phyloP scores from a whole-genome alignment of 1,140 invertebrate species.

The Cotesia vestalis region DNA sequence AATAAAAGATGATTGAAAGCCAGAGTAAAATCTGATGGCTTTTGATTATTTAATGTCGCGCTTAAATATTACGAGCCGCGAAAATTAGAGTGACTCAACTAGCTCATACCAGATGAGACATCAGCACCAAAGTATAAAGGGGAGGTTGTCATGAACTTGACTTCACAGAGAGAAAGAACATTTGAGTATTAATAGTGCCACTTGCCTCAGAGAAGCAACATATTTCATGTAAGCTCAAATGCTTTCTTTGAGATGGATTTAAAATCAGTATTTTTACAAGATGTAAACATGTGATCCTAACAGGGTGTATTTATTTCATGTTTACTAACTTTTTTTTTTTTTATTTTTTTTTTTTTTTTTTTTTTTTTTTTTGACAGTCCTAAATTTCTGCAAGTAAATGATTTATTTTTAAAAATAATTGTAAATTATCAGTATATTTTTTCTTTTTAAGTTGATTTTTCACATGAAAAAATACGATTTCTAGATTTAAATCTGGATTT shows the following conservation, averaged over 20 bases:
- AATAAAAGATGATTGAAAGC: too few species aligned
- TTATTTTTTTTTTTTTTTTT: too few species aligned
- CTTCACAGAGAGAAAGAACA: conserved; percentile 15
- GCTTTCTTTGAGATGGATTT: not conserved
- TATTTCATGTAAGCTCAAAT: conserved; percentile 1
- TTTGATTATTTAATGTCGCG: not conserved
- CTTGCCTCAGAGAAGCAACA: conserved; percentile 3
- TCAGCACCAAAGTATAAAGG: not conserved
- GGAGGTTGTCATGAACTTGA: conserved; percentile 19
- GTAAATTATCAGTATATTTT: too few species aligned
- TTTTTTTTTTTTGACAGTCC: too few species aligned
- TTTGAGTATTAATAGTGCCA: conserved; percentile 12
- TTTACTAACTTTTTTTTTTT: not conserved
- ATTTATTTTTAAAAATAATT: too few species aligned
- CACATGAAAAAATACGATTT: too few species aligned
- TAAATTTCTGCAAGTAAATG: too few species aligned
- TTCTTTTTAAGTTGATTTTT: too few species aligned
- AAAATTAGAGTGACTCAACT: conserved; percentile 26
- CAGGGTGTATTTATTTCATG: too few species aligned
- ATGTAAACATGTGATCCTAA: not conserved
- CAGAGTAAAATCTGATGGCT: not conserved
- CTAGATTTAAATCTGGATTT: too few species aligned
- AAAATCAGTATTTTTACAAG: not conserved
- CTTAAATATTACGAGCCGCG: conserved; percentile 17
- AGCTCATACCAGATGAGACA: not conserved